Evolutionary conservation across 2,797 vertebrate species (phyloP), one percentile per base, ranked within the genome.

Genomic region (Xerus rutilus): DNA sequence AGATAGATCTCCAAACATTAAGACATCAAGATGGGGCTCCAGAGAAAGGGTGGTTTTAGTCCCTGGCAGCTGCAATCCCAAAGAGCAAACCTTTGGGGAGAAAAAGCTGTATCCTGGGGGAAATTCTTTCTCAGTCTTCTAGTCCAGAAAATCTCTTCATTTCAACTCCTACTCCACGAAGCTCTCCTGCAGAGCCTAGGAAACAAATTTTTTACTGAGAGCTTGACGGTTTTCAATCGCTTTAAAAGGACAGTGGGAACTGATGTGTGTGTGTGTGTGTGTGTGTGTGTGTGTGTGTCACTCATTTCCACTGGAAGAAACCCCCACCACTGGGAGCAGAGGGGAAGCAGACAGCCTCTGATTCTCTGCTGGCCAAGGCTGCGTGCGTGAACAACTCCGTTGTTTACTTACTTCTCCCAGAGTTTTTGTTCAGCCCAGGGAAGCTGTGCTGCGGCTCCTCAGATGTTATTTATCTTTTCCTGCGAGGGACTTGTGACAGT

Each of bases 401-500:
- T 97, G 97, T 96, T 97, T 97, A 92, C 95, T 96, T 35, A 5
- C 45, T 77, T 49, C 90, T 88, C 73, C 13, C 49, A 3, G 81
- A 59, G 92, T 64, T 93, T 96, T 83, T 90, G 92, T 93, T 72
- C 89, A 0, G 96, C 89, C 84, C 4, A 1, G 96, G 95, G 91
- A 97, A 73, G 96, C 95, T 64, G 92, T 87, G 69, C 74, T 0
- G 73, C 62, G 49, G 86, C 54, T 97, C 95, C 97, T 98, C 96
- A 97, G 97, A 95, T 89, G 96, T 96, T 78, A 94, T 97, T 98
- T 98, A 95, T 97, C 98, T 98, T 98, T 98, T 98, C 97, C 97
- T 95, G 97, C 88, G 93, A 83, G 90, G 59, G 90, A 64, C 94
- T 94, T 59, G 96, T 95, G 95, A 95, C 97, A 96, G 98, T 35